Evolutionary conservation across 2,113 vertebrate genomes (phyloP).

Genomic region (Bagarius yarrelli): DNA sequence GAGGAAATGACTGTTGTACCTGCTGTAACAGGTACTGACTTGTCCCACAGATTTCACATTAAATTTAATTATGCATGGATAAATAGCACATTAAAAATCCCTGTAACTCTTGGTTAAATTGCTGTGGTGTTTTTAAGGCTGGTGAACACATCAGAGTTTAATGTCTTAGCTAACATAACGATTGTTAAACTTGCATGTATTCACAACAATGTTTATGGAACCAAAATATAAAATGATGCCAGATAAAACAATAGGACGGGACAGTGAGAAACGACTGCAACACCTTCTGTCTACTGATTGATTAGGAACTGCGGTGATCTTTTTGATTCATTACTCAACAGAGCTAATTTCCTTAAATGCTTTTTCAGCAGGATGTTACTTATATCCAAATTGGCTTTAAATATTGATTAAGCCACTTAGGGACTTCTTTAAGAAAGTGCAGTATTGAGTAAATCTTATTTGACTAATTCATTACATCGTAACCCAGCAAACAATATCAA

Average conservation of each 20-base stretch:
- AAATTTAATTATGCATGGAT: not conserved
- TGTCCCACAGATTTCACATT: not conserved
- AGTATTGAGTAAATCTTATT: constrained; percentile 39
- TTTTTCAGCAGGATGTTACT: constrained; percentile 44
- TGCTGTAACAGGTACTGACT: not conserved
- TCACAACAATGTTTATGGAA: not conserved
- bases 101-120: not conserved
- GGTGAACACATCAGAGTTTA: not conserved
- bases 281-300: constrained; percentile 1
- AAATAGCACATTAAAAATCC: not conserved
- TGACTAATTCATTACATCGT: constrained; percentile 44
- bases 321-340: constrained; percentile 24
- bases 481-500: constrained; percentile 32
- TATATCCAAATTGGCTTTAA: constrained; percentile 43
- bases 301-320: not conserved
- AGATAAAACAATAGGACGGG: not conserved
- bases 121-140: not conserved
- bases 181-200: not conserved
- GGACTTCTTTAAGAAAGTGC: constrained; percentile 12
- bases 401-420: constrained; percentile 46
- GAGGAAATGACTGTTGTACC: not conserved
- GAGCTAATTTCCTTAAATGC: constrained; percentile 47
- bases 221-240: not conserved
- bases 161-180: not conserved
- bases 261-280: not conserved